Base-by-base conservation (phyloP, 2,113 vertebrate genomes). In the Pungitius pungitius region DNA sequence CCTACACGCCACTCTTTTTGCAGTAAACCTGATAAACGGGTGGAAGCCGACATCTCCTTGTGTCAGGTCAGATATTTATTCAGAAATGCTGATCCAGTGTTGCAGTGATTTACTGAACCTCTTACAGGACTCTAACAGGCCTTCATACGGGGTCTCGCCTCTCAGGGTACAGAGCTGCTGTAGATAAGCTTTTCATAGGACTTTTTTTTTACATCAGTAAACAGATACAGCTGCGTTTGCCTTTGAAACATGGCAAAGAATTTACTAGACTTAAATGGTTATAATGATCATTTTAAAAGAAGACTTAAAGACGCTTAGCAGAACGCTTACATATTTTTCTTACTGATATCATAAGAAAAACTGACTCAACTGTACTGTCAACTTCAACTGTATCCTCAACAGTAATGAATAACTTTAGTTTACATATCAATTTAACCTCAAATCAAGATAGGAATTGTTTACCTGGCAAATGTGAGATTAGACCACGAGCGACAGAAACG, bases 341-440 rank as follows among this genome's bases (percentile, higher is more conserved):
- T n/a, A n/a, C n/a, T n/a, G n/a, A n/a, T n/a, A n/a, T n/a, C 63
- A 52, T 56, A 64, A 68, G 30, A 58, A 67, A 39, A 80, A 64
- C 67, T 20, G 67, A 84, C n/a, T n/a, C n/a, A n/a, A n/a, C n/a
- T n/a, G n/a, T 76, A 27, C 33, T 61, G n/a, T n/a, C n/a, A n/a
- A n/a, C 54, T 59, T 56, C 37, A 40, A 75, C 47, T 69, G 58
- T 64, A 39, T 65, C 52, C 39, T 61, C 61, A 51, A 51, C 56
- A 82, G 58, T 69, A 20, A n/a, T 73, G 43, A 40, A 86, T 80
- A 80, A 82, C 72, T 80, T 71, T 20, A 57, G 79, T 62, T 82
- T 77, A 79, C 71, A 84, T 75, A 85, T 54, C 27, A 64, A 85
- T 85, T 81, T 81, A 77, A 81, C 80, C 77, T 83, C 56, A 58